Evolutionary conservation across 2,113 vertebrate genomes (phyloP).

Genomic region (Hypanus sabinus): DNA sequence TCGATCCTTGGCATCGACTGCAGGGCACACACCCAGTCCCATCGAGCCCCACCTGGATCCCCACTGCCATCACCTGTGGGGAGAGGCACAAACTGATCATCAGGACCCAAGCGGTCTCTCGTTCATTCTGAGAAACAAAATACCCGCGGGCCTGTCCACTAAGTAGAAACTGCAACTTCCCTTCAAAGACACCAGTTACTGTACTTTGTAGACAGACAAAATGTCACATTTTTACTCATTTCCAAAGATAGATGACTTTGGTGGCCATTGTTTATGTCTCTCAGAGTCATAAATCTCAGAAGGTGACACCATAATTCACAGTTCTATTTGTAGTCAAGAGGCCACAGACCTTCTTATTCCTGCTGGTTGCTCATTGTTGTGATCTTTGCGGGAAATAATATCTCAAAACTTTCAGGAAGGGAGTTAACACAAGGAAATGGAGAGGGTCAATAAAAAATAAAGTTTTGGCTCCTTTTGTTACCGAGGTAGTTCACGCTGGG

Average conservation of each 20-base stretch:
- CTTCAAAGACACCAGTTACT: neutral
- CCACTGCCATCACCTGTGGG: too few relatives aligned
- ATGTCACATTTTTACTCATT: neutral
- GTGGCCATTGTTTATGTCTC: constrained; percentile 42
- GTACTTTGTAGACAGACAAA: neutral
- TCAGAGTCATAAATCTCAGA: constrained; percentile 56
- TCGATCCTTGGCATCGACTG: too few relatives aligned
- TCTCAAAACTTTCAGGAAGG: constrained; percentile 72
- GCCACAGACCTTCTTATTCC: constrained; percentile 53
- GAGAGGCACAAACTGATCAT: too few relatives aligned
- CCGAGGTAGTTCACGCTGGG: constrained; percentile 51
- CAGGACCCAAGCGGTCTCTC: too few relatives aligned
- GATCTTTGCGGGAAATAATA: constrained; percentile 50
- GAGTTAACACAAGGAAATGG: constrained; percentile 65
- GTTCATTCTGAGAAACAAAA: too few relatives aligned
- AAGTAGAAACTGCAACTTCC: neutral
- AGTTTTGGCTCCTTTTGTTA: constrained; percentile 40
- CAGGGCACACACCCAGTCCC: too few relatives aligned
- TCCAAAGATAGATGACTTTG: constrained; percentile 46
- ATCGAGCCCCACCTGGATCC: too few relatives aligned
- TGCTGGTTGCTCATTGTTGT: constrained; percentile 53
- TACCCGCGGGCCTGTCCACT: neutral
- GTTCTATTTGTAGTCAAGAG: constrained; percentile 63
- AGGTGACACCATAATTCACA: constrained; percentile 61
- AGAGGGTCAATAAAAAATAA: constrained; percentile 56